phyloP scores from a whole-genome alignment of 2,888 invertebrate genomes.

The Drosophila antonietae region DNA sequence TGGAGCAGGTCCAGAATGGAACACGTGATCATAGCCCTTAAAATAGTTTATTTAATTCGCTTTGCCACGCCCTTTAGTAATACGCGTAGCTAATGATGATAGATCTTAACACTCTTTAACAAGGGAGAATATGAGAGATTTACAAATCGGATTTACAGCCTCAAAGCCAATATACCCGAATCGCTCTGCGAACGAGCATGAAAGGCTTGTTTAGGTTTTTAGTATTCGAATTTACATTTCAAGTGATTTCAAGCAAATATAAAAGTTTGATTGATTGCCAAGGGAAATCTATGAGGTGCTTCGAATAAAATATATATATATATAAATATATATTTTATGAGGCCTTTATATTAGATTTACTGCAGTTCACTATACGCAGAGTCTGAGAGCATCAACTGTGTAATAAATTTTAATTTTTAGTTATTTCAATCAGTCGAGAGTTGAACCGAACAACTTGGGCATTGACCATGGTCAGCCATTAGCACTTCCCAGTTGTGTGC shows the following conservation, averaged over 20 bases:
- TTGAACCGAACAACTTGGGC: background rate
- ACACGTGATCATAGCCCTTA: background rate
- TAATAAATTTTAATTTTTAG: constrained; percentile 2
- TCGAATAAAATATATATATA: too few species aligned
- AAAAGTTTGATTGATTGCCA: constrained; percentile 10
- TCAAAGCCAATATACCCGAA: background rate
- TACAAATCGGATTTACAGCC: background rate
- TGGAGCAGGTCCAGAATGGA: background rate
- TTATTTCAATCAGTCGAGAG: constrained; percentile 6
- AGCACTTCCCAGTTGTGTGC: constrained; percentile 44
- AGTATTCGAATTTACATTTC: constrained; percentile 9
- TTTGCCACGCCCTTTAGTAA: too few species aligned
- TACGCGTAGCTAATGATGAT: background rate
- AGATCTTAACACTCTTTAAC: background rate
- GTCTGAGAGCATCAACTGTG: background rate
- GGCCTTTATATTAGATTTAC: background rate
- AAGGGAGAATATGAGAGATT: background rate
- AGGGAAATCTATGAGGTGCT: background rate
- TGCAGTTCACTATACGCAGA: background rate
- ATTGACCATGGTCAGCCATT: constrained; percentile 39
- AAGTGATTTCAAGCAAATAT: background rate
- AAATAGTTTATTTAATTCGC: background rate
- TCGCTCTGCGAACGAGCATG: background rate
- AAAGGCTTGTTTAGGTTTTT: background rate
- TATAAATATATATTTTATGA: background rate